Conservation (phyloP, 1,140 invertebrate species). For the Mamestra configurata region DNA sequence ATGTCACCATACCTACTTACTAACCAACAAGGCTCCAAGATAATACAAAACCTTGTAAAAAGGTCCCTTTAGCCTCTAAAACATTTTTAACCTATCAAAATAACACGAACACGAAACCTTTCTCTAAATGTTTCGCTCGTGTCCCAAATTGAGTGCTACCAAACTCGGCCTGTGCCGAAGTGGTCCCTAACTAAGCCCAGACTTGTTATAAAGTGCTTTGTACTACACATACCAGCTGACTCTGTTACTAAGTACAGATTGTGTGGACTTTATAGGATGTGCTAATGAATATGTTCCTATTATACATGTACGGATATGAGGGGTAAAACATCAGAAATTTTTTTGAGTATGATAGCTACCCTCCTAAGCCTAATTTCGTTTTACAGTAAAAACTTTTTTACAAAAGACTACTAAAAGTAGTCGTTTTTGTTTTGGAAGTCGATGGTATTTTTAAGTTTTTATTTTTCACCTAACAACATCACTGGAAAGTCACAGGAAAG, state of each 20-base stretch:
- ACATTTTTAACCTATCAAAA: not conserved
- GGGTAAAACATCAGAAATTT: not conserved
- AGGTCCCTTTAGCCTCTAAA: not conserved
- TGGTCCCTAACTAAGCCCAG: conserved; percentile 29
- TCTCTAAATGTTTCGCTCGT: not conserved
- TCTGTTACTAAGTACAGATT: conserved; percentile 24
- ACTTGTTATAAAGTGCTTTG: conserved; percentile 47
- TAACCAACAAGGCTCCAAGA: no score
- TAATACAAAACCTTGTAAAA: not conserved
- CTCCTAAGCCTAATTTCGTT: no score
- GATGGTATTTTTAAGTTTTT: no score
- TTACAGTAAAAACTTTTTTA: no score
- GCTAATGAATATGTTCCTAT: not conserved
- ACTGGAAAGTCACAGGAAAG: no score
- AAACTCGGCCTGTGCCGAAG: conserved; percentile 20
- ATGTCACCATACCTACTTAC: no score
- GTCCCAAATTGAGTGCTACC: conserved; percentile 25
- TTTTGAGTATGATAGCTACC: not conserved
- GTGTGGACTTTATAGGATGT: conserved; percentile 29
- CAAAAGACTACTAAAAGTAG: no score
- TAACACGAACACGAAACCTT: not conserved
- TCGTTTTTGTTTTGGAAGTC: no score
- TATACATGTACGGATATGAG: not conserved
- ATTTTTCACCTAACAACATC: no score
- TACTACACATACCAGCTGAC: conserved; percentile 35